phyloP scores from a whole-genome alignment of 2,888 invertebrate genomes.

The Drosophila recens region DNA sequence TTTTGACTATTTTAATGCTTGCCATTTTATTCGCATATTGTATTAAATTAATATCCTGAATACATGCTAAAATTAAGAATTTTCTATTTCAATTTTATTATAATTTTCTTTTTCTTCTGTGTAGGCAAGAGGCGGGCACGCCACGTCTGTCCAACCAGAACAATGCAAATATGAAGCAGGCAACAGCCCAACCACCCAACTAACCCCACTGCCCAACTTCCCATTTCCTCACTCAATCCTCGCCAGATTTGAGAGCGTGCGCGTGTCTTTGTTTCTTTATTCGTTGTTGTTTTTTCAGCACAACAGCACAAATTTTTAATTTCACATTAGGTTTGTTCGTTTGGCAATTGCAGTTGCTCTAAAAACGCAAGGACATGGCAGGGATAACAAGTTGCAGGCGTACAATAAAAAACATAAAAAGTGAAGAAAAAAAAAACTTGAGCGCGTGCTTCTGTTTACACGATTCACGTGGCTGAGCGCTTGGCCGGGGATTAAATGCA shows the following conservation, averaged over 20 bases:
- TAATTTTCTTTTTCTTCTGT: too few relatives aligned
- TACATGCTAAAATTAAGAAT: too few relatives aligned
- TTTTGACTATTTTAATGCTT: too few relatives aligned
- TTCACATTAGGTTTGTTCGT: conserved; percentile 55
- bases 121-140: not conserved
- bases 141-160: conserved; percentile 43
- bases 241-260: conserved; percentile 40
- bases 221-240: conserved; percentile 29
- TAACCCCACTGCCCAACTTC: not conserved
- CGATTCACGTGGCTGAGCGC: conserved; percentile 72
- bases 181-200: not conserved
- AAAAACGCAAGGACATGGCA: conserved; percentile 13
- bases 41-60: too few relatives aligned
- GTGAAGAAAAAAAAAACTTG: not conserved
- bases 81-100: too few relatives aligned
- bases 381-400: conserved; percentile 44
- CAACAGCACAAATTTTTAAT: conserved; percentile 59
- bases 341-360: conserved; percentile 29
- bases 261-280: conserved; percentile 47
- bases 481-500: conserved; percentile 75
- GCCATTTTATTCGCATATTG: too few relatives aligned
- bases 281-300: conserved; percentile 50
- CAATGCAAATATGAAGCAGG: conserved; percentile 36
- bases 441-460: conserved; percentile 76
- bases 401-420: conserved; percentile 16